These are phyloP conservation scores for Danio albolineatus DNA, from an alignment of 2,797 vertebrate genomes.

Conservation along the genomic window DNA sequence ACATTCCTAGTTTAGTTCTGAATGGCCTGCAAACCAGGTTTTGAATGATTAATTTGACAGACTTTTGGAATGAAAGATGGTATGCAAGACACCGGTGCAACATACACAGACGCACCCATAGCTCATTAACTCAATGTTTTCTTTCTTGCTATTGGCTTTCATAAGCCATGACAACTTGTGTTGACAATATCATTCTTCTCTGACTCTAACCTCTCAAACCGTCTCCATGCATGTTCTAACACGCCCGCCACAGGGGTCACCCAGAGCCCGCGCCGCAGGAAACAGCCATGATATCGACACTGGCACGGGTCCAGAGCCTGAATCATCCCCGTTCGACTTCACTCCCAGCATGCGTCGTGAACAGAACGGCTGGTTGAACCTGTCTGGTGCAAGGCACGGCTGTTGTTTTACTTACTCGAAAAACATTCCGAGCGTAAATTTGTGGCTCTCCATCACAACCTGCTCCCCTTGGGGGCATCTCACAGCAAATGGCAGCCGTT, in stretches of 20 bases:
- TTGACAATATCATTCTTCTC: slow-evolving; percentile 16
- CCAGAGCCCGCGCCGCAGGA: slow-evolving; percentile 19
- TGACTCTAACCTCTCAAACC: slow-evolving; percentile 13
- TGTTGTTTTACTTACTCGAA: slow-evolving; percentile 40
- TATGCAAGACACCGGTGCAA: slow-evolving; percentile 9
- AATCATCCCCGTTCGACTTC: slow-evolving; percentile 35
- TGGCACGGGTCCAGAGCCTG: slow-evolving; percentile 38
- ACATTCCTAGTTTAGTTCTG: not conserved
- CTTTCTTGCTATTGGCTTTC: slow-evolving; percentile 7
- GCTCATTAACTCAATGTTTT: slow-evolving; percentile 12
- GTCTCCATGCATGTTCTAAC: slow-evolving; percentile 33
- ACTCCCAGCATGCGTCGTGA: slow-evolving; percentile 9
- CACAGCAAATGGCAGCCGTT: slow-evolving; percentile 32
- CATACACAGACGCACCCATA: not conserved
- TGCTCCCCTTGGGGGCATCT: slow-evolving; percentile 34
- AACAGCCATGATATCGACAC: not conserved
- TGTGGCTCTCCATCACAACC: slow-evolving; percentile 44
- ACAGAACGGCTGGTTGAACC: slow-evolving; percentile 38
- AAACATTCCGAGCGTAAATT: slow-evolving; percentile 43
- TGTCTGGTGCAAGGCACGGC: slow-evolving; percentile 19
- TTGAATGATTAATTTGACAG: slow-evolving; percentile 49
- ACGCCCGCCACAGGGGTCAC: slow-evolving; percentile 31
- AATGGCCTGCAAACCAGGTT: slow-evolving; percentile 2
- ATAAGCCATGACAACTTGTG: slow-evolving; percentile 28
- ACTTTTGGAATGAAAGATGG: slow-evolving; percentile 26